Evolutionary conservation across 2,113 vertebrate species (phyloP).

Genomic region (Leptodactylus fuscus): DNA sequence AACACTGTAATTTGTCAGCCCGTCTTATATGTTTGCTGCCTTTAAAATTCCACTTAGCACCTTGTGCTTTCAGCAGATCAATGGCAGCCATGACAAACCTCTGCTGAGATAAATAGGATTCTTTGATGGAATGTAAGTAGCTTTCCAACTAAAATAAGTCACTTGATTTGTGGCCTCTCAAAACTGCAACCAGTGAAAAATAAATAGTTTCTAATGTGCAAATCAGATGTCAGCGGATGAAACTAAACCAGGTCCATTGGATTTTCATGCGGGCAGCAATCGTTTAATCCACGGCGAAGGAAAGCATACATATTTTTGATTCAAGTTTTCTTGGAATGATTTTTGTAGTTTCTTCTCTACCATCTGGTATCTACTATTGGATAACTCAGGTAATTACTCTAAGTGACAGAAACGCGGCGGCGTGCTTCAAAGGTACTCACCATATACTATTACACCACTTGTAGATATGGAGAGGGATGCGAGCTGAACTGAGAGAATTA

Average conservation of each 20-base stretch:
- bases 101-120: constrained; percentile 28
- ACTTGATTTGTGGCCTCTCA: neutral
- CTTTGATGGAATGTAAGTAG: constrained; percentile 1
- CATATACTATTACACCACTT: constrained; percentile 46
- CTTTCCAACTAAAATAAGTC: constrained; percentile 4
- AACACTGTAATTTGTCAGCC: neutral
- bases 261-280: neutral
- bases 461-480: constrained; percentile 35
- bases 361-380: constrained; percentile 23
- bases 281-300: neutral
- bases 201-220: neutral
- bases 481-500: constrained; percentile 28
- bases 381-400: constrained; percentile 27
- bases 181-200: neutral
- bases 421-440: constrained; percentile 30
- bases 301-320: neutral
- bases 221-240: constrained; percentile 1
- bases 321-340: neutral
- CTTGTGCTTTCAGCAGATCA: constrained; percentile 4
- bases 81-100: constrained; percentile 26
- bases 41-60: neutral
- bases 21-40: neutral
- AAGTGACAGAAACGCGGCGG: constrained; percentile 34
- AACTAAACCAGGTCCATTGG: neutral
- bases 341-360: constrained; percentile 8